phyloP scores from a whole-genome alignment of 2,113 vertebrate genomes.

The Alces alces region DNA sequence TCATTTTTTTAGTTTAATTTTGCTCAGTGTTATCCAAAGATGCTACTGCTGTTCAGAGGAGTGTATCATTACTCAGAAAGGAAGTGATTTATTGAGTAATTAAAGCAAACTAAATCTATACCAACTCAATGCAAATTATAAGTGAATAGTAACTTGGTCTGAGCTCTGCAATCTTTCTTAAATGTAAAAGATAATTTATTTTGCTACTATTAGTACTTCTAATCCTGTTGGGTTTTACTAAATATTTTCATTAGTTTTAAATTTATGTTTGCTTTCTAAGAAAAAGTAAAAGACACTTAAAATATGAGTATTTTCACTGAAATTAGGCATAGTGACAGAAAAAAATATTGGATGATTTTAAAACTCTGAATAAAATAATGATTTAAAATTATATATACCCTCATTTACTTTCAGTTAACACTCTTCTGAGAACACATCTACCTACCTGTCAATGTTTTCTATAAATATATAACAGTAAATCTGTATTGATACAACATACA shows the following conservation, averaged over 20 bases:
- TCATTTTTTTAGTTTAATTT: slow-evolving; percentile 12
- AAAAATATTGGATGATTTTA: background rate
- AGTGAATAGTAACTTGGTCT: background rate
- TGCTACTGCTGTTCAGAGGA: background rate
- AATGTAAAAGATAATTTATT: background rate
- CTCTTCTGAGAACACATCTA: background rate
- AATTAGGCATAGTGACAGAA: background rate
- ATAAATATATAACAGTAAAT: background rate
- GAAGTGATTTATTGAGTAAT: slow-evolving; percentile 39
- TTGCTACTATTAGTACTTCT: background rate
- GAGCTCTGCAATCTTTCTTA: background rate
- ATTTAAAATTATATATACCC: background rate
- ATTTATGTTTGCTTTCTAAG: background rate
- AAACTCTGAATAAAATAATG: background rate
- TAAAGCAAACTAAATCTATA: background rate
- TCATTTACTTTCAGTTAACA: background rate
- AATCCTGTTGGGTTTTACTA: background rate
- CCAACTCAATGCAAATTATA: background rate
- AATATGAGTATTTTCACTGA: background rate
- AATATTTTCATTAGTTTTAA: background rate
- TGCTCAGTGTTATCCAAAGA: background rate
- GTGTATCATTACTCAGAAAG: slow-evolving; percentile 1
- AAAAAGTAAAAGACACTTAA: slow-evolving; percentile 19
- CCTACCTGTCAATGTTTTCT: background rate
- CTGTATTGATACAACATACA: background rate